A percentile compares a stretch with the other conserved stretches of the same genome.
Evolutionary conservation across 2,113 vertebrate genomes (phyloP).

Genomic region (Coreoperca whiteheadi): DNA sequence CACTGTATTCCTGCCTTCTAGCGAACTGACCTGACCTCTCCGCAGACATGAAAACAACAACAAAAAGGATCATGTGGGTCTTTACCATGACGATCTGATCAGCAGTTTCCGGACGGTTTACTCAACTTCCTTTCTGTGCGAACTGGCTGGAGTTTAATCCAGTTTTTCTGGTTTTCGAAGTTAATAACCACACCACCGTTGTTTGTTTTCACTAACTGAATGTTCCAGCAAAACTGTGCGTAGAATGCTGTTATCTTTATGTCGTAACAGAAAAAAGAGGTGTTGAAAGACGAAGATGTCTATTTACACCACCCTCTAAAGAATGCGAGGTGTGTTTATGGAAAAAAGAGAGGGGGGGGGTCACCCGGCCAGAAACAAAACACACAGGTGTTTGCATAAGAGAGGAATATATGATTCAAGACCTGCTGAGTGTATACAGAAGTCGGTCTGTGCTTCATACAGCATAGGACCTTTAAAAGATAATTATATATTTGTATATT

Average conservation of each 20-base stretch:
- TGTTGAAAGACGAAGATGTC: conserved; percentile 64
- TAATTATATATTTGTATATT: conserved; percentile 53
- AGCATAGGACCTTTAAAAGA: conserved; percentile 28
- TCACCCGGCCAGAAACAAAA: conserved; percentile 55
- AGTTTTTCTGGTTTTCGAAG: conserved; percentile 75
- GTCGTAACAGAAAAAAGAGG: conserved; percentile 35
- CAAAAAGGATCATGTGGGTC: background rate
- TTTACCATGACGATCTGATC: conserved; percentile 24
- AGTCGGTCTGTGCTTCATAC: background rate
- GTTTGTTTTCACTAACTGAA: conserved; percentile 70
- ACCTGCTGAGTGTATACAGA: conserved; percentile 21
- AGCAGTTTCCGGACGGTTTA: conserved; percentile 37
- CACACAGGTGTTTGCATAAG: conserved; percentile 59
- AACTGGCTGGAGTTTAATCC: conserved; percentile 33
- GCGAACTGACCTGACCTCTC: background rate
- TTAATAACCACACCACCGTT: conserved; percentile 42
- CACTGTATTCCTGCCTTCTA: background rate
- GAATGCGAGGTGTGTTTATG: conserved; percentile 67
- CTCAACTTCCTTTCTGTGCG: conserved; percentile 31
- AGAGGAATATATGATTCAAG: conserved; percentile 39
- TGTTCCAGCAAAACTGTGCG: conserved; percentile 65
- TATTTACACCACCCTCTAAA: conserved; percentile 35
- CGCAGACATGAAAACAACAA: background rate
- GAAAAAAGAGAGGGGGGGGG: conserved; percentile 34
- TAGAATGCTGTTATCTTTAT: conserved; percentile 66